A percentile compares a stretch with the other conserved stretches of the same genome.
Evolutionary conservation across 2,113 vertebrate genomes (phyloP).

Genomic region (Donacobius atricapilla): DNA sequence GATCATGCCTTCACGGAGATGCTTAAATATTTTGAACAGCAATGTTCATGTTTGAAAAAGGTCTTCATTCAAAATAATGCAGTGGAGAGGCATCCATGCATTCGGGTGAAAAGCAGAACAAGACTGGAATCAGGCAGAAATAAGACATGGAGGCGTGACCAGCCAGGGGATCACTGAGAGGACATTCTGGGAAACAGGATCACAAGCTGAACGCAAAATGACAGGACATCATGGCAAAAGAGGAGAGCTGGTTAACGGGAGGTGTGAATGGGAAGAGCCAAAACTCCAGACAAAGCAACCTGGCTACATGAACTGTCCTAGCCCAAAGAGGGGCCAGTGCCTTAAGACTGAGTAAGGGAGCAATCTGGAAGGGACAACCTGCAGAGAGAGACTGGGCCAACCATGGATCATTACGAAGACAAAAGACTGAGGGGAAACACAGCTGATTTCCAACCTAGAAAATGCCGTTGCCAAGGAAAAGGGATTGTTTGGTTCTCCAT

Average conservation of each 20-base stretch:
- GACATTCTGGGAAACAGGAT: background rate
- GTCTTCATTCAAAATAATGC: background rate
- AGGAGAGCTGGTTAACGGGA: background rate
- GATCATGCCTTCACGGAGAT: accelerated
- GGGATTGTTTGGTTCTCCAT: background rate
- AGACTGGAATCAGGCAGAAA: background rate
- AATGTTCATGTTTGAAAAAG: background rate
- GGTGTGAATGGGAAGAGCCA: background rate
- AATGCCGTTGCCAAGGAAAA: background rate
- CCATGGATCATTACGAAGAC: background rate
- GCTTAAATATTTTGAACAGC: background rate
- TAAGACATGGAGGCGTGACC: accelerated
- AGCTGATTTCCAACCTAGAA: background rate
- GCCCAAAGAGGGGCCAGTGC: background rate
- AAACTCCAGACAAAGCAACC: background rate
- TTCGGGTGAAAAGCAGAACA: background rate
- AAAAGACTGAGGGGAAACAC: background rate
- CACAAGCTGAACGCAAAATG: background rate
- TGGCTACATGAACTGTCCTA: background rate
- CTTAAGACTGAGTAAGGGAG: background rate
- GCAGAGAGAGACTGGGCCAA: background rate
- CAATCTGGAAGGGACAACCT: background rate
- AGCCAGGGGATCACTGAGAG: background rate
- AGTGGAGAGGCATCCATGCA: background rate
- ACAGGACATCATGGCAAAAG: accelerated